Conservation (phyloP, 2,113 vertebrate species). For the Lucifuga dentata region DNA sequence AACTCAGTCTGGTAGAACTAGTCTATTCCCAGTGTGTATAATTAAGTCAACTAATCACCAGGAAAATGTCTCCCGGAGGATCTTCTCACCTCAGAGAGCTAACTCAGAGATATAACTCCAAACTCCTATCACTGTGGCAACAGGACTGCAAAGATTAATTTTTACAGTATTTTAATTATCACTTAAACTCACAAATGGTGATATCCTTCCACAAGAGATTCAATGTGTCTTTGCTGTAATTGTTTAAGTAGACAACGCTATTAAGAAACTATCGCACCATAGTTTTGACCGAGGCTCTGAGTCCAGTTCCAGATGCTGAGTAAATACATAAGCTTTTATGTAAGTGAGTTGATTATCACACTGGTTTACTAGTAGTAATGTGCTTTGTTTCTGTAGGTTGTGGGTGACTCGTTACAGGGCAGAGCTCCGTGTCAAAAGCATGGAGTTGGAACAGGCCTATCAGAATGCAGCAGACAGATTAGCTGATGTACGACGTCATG, state of each 20-base stretch:
- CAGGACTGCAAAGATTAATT: slow-evolving; percentile 9
- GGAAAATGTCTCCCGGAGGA: slow-evolving; percentile 57
- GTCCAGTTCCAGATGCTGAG: neutral
- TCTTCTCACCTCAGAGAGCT: slow-evolving; percentile 40
- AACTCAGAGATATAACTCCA: slow-evolving; percentile 1
- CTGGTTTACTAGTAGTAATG: slow-evolving; percentile 5
- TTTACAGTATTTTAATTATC: slow-evolving; percentile 22
- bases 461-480: slow-evolving; percentile 86
- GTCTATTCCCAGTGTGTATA: slow-evolving; percentile 57
- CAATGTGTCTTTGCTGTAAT: neutral
- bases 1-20: slow-evolving; percentile 8
- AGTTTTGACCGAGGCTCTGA: neutral
- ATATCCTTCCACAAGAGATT: slow-evolving; percentile 9
- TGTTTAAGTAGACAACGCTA: neutral
- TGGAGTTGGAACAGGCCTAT: slow-evolving; percentile 80
- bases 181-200: slow-evolving; percentile 34
- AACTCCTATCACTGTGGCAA: slow-evolving; percentile 17
- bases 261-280: neutral
- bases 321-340: neutral
- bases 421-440: slow-evolving; percentile 75
- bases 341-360: neutral
- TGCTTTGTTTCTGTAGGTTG: slow-evolving; percentile 74
- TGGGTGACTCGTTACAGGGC: slow-evolving; percentile 88
- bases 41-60: slow-evolving; percentile 61
- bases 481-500: slow-evolving; percentile 85